Conservation (phyloP, 2,888 invertebrate species). For the Drosophila cognata region DNA sequence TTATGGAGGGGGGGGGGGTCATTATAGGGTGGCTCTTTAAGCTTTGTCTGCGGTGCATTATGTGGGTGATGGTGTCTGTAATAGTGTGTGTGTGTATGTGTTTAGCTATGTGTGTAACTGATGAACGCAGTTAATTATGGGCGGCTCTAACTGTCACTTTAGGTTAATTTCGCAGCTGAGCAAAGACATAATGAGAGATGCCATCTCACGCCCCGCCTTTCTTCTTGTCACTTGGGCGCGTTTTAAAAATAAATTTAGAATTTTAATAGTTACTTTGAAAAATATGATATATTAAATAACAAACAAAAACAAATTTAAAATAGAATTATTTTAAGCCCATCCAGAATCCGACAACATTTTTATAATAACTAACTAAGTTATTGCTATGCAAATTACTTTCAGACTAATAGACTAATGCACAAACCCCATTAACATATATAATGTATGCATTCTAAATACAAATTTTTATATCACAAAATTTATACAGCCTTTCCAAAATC, state of each 20-base stretch:
- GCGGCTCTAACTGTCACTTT: slow-evolving; percentile 61
- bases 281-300: background rate
- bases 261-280: background rate
- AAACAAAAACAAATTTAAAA: background rate
- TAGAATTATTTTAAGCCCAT: background rate
- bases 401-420: background rate
- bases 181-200: slow-evolving; percentile 9
- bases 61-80: slow-evolving; percentile 14
- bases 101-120: slow-evolving; percentile 46
- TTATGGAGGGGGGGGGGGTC: background rate
- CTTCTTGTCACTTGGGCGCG: background rate
- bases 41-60: slow-evolving; percentile 35
- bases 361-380: background rate
- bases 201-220: background rate
- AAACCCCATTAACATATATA: background rate
- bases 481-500: background rate
- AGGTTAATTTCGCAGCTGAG: slow-evolving; percentile 40
- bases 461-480: background rate
- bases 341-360: background rate
- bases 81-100: slow-evolving; percentile 17
- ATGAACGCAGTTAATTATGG: slow-evolving; percentile 65
- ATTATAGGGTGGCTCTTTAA: slow-evolving; percentile 27
- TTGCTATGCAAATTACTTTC: background rate
- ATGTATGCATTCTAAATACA: background rate
- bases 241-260: background rate